These are phyloP conservation scores for Phocoena phocoena DNA, from an alignment of 2,113 vertebrate genomes.

Conservation along the genomic window DNA sequence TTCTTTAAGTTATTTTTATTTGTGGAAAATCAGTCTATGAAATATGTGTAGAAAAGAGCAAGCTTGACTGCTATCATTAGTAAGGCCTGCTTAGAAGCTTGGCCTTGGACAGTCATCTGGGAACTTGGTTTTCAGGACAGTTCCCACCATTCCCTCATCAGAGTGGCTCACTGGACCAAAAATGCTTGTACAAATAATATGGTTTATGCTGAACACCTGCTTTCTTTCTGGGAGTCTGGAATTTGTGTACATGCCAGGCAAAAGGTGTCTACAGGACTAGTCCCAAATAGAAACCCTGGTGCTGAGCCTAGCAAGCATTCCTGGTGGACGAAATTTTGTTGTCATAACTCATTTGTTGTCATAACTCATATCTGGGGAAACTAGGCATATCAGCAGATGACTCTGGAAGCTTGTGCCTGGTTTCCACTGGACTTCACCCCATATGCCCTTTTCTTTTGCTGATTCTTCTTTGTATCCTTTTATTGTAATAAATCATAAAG, in stretches of 20 bases:
- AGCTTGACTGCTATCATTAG: neutral
- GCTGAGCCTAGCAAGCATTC: neutral
- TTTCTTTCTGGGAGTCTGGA: neutral
- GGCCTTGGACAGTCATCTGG: neutral
- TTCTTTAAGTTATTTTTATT: conserved; percentile 35
- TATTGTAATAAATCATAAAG: neutral
- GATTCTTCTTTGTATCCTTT: neutral
- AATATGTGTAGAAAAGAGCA: neutral
- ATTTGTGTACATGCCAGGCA: neutral
- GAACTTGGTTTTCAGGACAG: neutral
- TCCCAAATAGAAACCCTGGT: neutral
- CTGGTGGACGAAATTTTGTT: neutral
- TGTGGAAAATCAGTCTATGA: neutral
- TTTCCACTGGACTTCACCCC: neutral
- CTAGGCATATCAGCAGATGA: neutral
- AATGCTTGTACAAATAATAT: neutral
- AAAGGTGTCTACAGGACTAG: neutral
- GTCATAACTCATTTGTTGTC: neutral
- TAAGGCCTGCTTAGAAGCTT: neutral
- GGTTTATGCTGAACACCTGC: neutral
- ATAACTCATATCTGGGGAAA: neutral
- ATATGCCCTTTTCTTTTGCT: neutral
- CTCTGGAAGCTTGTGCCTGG: neutral
- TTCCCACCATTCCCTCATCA: neutral
- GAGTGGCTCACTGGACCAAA: neutral